Evolutionary conservation across 2,888 invertebrate genomes (phyloP).

Genomic region (Tetragonisca angustula): DNA sequence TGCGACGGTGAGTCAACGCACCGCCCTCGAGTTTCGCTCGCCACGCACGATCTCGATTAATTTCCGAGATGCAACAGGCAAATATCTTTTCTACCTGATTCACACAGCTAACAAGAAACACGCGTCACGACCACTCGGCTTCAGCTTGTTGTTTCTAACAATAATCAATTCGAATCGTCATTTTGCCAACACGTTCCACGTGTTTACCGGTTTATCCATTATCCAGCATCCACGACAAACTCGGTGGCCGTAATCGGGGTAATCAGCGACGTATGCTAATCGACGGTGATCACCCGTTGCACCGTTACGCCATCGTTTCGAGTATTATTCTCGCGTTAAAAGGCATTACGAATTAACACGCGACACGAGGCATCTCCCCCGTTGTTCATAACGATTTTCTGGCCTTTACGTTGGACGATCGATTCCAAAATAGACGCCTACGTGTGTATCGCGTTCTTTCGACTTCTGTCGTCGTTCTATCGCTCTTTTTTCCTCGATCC

Average conservation of each 20-base stretch:
- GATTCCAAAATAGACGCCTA: conserved; percentile 5
- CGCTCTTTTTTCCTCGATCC: not conserved
- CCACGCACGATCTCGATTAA: not conserved
- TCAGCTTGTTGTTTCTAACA: conserved; percentile 54
- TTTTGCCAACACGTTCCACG: conserved; percentile 46
- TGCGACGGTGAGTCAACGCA: not conserved
- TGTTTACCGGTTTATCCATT: conserved; percentile 66
- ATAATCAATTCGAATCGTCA: conserved; percentile 39
- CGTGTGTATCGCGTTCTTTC: not conserved
- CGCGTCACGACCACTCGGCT: conserved; percentile 43
- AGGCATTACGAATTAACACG: conserved; percentile 31
- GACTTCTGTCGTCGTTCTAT: not conserved
- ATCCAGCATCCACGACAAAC: conserved; percentile 56
- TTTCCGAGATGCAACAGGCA: not conserved
- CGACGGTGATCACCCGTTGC: conserved; percentile 52
- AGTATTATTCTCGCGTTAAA: conserved; percentile 10
- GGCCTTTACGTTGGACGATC: conserved; percentile 14
- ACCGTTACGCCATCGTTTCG: conserved; percentile 58
- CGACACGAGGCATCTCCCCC: not conserved
- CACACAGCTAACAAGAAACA: conserved; percentile 39
- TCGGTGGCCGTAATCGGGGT: conserved; percentile 47
- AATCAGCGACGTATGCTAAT: conserved; percentile 71
- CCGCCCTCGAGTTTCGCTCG: not conserved
- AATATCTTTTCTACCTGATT: conserved; percentile 24
- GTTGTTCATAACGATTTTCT: conserved; percentile 27